Conservation (phyloP, 2,113 vertebrate species). For the Neodontobutis hainanensis region DNA sequence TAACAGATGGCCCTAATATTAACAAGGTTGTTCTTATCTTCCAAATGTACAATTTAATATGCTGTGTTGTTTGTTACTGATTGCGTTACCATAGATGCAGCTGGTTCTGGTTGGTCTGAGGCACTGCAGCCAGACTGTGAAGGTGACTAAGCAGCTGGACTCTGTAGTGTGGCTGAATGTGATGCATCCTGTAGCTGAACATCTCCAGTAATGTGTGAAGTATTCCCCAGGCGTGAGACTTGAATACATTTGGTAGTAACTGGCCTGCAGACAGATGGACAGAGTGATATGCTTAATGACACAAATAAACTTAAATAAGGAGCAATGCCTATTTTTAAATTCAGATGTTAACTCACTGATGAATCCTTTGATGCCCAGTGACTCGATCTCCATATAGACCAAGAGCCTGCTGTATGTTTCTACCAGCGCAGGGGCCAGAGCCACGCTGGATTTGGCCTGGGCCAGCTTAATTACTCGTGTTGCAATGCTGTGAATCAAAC, state of each 20-base stretch:
- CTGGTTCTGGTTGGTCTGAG: conserved; percentile 98
- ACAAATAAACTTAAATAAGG: not conserved
- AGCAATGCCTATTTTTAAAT: not conserved
- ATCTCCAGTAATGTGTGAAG: conserved; percentile 96
- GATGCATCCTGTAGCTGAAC: conserved; percentile 99
- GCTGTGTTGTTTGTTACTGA: not conserved
- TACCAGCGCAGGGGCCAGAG: conserved; percentile 94
- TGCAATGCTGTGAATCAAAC: conserved; percentile 98
- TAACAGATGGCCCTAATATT: conserved; percentile 7
- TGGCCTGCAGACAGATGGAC: conserved; percentile 81
- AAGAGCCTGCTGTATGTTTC: conserved; percentile 97
- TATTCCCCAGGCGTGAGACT: conserved; percentile 97
- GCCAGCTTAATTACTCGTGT: conserved; percentile 97
- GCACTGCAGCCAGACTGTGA: conserved; percentile 93
- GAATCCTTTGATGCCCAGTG: conserved; percentile 98
- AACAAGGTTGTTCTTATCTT: not conserved
- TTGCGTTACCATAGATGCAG: conserved; percentile 89
- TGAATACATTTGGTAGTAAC: conserved; percentile 95
- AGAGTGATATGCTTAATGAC: not conserved
- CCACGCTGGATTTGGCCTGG: conserved; percentile 92
- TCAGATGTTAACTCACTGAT: conserved; percentile 86
- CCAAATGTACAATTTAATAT: not conserved
- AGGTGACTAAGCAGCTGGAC: conserved; percentile 97
- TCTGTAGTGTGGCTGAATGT: conserved; percentile 97
- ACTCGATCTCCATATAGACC: conserved; percentile 99